Percentiles rank a stretch among this genome's conserved stretches.
Evolutionary conservation across 1,140 invertebrate species (phyloP).

Genomic region (Drosophila burlai): DNA sequence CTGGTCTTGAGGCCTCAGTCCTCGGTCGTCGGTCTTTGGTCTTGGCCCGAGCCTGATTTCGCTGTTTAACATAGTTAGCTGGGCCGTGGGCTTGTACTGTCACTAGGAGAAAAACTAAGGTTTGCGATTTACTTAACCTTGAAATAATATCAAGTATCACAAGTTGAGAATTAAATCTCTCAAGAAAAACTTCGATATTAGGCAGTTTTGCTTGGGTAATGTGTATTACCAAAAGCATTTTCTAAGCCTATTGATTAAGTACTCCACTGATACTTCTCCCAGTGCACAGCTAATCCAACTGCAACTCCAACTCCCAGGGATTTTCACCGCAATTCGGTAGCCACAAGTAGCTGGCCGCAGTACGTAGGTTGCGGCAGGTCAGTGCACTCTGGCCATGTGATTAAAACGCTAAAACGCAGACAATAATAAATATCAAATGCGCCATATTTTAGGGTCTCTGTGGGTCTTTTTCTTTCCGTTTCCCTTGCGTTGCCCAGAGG

Average conservation of each 20-base stretch:
- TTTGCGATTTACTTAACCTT: background rate
- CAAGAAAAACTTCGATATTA: background rate
- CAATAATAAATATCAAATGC: slow-evolving; percentile 81
- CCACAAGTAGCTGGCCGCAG: slow-evolving; percentile 52
- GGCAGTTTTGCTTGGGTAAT: fast-evolving
- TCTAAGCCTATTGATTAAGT: background rate
- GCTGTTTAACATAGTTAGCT: slow-evolving; percentile 79
- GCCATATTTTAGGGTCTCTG: slow-evolving; percentile 76
- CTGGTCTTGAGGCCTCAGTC: slow-evolving; percentile 68
- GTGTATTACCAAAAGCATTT: background rate
- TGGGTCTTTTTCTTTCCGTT: slow-evolving; percentile 5
- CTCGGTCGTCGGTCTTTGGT: slow-evolving; percentile 38
- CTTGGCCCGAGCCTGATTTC: slow-evolving; percentile 66
- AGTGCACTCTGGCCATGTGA: slow-evolving; percentile 72
- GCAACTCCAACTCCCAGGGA: slow-evolving; percentile 41
- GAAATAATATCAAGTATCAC: too few relatives aligned
- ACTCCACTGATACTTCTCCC: background rate
- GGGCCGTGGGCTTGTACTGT: slow-evolving; percentile 33
- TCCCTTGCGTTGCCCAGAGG: slow-evolving; percentile 5
- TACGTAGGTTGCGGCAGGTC: slow-evolving; percentile 76
- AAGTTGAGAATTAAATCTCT: background rate
- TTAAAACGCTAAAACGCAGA: slow-evolving; percentile 74
- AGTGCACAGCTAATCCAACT: slow-evolving; percentile 33
- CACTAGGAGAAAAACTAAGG: slow-evolving; percentile 14
- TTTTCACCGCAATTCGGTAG: slow-evolving; percentile 75